A percentile compares a stretch with the other conserved stretches of the same genome.
phyloP scores from a whole-genome alignment of 1,140 invertebrate genomes.

The Drosophila persimilis region DNA sequence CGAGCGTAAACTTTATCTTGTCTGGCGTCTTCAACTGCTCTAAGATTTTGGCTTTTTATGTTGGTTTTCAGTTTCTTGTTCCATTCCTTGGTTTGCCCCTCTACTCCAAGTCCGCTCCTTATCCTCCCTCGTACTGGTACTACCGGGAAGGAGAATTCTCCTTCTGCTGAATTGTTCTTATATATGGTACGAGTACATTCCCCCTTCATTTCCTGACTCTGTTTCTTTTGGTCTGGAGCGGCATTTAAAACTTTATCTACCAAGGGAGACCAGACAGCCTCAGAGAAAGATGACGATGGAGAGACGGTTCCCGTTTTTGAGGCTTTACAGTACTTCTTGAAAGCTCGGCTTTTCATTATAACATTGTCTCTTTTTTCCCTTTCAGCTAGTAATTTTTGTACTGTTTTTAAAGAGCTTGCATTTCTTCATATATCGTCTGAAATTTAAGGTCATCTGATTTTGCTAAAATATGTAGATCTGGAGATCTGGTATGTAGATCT shows the following conservation, averaged over 20 bases:
- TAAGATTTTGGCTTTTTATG: constrained; percentile 74
- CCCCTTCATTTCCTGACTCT: constrained; percentile 8
- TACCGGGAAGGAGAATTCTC: background rate
- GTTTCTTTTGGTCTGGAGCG: constrained; percentile 48
- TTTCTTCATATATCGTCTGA: too few relatives aligned
- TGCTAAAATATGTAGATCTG: too few relatives aligned
- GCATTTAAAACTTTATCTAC: constrained; percentile 79
- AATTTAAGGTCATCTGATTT: too few relatives aligned
- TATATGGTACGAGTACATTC: too few relatives aligned
- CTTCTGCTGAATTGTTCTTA: background rate
- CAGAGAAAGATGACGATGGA: background rate
- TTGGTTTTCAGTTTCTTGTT: constrained; percentile 66
- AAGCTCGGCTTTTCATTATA: constrained; percentile 48
- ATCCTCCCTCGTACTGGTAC: background rate
- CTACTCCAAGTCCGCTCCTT: constrained; percentile 3
- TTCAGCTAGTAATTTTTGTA: constrained; percentile 1
- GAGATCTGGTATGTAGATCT: too few relatives aligned
- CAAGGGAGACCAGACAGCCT: background rate
- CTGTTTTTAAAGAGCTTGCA: background rate
- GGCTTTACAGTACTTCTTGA: constrained; percentile 47
- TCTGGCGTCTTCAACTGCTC: constrained; percentile 51
- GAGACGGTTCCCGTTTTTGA: background rate
- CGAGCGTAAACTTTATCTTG: constrained; percentile 73
- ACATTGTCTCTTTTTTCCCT: constrained; percentile 54
- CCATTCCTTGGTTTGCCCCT: constrained; percentile 8